Evolutionary conservation across 2,113 vertebrate genomes (phyloP).

Genomic region (Tonatia bakeri): DNA sequence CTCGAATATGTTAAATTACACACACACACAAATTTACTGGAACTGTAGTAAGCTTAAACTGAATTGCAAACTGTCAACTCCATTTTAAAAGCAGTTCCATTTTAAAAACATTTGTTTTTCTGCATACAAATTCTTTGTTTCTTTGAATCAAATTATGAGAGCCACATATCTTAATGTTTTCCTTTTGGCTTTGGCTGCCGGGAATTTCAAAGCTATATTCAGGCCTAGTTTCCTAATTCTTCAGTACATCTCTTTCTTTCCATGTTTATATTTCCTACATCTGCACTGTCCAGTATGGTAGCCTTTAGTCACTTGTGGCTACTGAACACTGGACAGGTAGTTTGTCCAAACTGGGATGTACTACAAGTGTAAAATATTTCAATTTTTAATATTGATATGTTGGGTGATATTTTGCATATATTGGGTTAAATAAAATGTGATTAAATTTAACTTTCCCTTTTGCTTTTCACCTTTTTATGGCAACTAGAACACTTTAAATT

Average conservation of each 20-base stretch:
- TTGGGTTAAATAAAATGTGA: conserved; percentile 31
- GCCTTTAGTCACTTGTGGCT: not conserved
- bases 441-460: not conserved
- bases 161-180: not conserved
- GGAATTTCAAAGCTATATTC: not conserved
- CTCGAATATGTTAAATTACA: not conserved
- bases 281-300: not conserved
- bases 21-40: not conserved
- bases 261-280: conserved; percentile 16
- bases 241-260: not conserved
- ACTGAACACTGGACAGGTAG: not conserved
- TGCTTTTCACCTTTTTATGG: conserved; percentile 18
- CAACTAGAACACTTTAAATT: not conserved
- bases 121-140: not conserved
- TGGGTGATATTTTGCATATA: conserved; percentile 39
- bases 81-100: not conserved
- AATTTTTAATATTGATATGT: not conserved
- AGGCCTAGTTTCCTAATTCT: not conserved
- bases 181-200: conserved; percentile 21
- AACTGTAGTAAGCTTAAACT: not conserved
- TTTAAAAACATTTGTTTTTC: conserved; percentile 18
- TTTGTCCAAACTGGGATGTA: not conserved
- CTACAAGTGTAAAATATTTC: not conserved
- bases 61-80: not conserved
- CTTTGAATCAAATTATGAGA: conserved; percentile 15